Conservation (phyloP, 1,140 invertebrate species). For the Cecropterus lyciades region DNA sequence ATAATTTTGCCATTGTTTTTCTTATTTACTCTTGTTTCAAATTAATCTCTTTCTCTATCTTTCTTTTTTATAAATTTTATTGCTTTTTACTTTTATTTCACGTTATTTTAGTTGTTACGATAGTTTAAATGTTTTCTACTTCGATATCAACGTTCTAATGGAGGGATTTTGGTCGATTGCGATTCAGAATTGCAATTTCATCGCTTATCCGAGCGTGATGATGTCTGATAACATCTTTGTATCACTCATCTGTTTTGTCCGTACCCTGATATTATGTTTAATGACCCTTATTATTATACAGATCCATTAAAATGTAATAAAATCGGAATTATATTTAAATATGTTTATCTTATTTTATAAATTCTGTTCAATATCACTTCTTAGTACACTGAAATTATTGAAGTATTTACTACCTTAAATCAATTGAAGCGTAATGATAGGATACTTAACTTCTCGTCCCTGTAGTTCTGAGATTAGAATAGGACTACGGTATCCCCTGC, state of each 20-base stretch:
- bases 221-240: conserved; percentile 9
- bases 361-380: too few species aligned
- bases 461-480: too few species aligned
- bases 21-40: conserved; percentile 1
- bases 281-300: too few species aligned
- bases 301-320: too few species aligned
- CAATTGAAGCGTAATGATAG: too few species aligned
- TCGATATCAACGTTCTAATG: conserved; percentile 14
- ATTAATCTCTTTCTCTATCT: neutral
- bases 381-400: too few species aligned
- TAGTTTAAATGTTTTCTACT: neutral
- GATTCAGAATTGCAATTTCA: conserved; percentile 18
- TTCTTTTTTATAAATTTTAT: neutral
- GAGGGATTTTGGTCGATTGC: conserved; percentile 3
- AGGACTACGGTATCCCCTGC: too few species aligned
- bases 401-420: too few species aligned
- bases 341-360: too few species aligned
- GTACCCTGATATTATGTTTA: neutral
- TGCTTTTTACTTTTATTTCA: neutral
- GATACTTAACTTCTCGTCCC: too few species aligned
- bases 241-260: neutral
- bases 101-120: too few species aligned
- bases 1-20: conserved; percentile 40
- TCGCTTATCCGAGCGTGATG: conserved; percentile 13
- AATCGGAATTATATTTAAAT: too few species aligned